Percentiles rank a stretch among this genome's conserved stretches.
phyloP scores from a whole-genome alignment of 2,797 vertebrate genomes.

The Sebastiscus albofasciatus region DNA sequence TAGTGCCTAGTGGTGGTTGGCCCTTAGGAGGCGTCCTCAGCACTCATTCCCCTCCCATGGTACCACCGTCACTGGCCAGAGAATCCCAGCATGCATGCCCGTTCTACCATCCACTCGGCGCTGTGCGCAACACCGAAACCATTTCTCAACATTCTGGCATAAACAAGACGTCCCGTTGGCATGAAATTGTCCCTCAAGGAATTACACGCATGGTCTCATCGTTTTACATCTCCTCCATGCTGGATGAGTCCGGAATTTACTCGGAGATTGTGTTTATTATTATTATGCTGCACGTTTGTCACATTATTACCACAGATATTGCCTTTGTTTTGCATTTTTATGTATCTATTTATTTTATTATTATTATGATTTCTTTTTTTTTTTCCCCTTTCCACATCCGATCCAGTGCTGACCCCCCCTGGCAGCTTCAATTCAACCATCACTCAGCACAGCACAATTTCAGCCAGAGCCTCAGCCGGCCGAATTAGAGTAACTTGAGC shows the following conservation, averaged over 20 bases:
- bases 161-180: conserved; percentile 74
- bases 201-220: conserved; percentile 70
- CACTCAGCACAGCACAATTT: conserved; percentile 85
- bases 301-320: conserved; percentile 56
- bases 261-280: conserved; percentile 35
- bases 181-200: conserved; percentile 67
- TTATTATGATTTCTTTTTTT: not conserved
- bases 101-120: conserved; percentile 39
- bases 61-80: conserved; percentile 61
- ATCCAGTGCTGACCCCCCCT: conserved; percentile 34
- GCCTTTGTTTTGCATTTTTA: conserved; percentile 39
- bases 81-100: conserved; percentile 60
- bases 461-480: conserved; percentile 70
- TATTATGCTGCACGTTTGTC: conserved; percentile 40
- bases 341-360: conserved; percentile 31
- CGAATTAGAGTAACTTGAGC: conserved; percentile 81
- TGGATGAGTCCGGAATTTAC: conserved; percentile 51
- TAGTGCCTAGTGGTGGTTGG: conserved; percentile 64
- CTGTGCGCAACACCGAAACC: conserved; percentile 41
- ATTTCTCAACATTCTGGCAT: conserved; percentile 68
- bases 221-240: conserved; percentile 61
- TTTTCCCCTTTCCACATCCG: conserved; percentile 15
- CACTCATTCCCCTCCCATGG: conserved; percentile 55
- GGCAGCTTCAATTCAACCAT: conserved; percentile 80
- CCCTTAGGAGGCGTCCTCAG: conserved; percentile 64